Evolutionary conservation across 2,888 invertebrate genomes (phyloP), one percentile per base, ranked within the genome.

Genomic region (Mythimna vitellina): DNA sequence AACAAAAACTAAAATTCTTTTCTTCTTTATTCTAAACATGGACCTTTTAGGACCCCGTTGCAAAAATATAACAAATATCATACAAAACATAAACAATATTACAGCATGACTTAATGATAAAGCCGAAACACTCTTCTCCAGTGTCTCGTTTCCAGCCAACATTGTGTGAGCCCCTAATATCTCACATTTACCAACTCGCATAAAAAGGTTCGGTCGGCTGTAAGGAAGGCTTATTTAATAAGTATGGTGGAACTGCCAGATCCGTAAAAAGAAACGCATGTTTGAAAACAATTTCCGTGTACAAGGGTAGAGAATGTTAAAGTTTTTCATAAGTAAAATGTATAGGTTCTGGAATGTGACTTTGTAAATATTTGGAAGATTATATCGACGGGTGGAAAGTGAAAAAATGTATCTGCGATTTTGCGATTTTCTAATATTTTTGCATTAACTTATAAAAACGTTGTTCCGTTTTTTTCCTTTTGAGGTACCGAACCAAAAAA

Each of bases 201-300:
- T 70, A 76, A 81, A 81, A 80, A 83, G 83, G 76, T 73, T 80
- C 79, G 67, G 60, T 35, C 46, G 63, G 14, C 66, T 71, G 71
- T 83, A 70, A 78, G 79, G 75, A 80, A n/a, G 58, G 72, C 68
- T 76, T 81, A 81, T 81, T 80, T 79, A 83, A 81, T 83, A 83
- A 83, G 83, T 70, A 83, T 78, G 65, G 74, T 57, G 70, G 60
- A 20, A 67, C 56, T 69, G 68, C 74, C 80, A 69, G 71, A 70
- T 74, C 74, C 79, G 79, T 70, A 68, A 81, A 82, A 74, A 78
- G 74, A 74, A 80, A 80, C 57, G 80, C 38, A 82, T 82, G 80
- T 79, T 71, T 63, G 65, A 68, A 82, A 80, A 79, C 80, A 80
- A 82, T 82, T 80, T 79, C 56, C 68, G 56, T 70, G n/a, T 70